Evolutionary conservation across 2,888 invertebrate genomes (phyloP).

Genomic region (Drosophila nr. medialis): DNA sequence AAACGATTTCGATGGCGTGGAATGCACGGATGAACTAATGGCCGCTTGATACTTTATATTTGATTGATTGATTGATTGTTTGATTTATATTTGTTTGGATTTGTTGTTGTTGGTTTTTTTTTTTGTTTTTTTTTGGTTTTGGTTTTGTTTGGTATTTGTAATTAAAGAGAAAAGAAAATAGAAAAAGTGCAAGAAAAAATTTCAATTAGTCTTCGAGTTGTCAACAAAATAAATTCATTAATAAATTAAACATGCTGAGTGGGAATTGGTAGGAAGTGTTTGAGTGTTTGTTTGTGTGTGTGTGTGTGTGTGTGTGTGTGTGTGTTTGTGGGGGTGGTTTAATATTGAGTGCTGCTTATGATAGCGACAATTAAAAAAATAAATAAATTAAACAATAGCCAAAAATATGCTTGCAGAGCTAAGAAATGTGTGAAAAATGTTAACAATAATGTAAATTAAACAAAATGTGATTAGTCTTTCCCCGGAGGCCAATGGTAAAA

Average conservation of each 20-base stretch:
- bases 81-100: conserved; percentile 27
- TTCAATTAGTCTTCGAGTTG: conserved; percentile 72
- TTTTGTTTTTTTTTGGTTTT: conserved; percentile 19
- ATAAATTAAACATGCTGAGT: conserved; percentile 68
- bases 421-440: conserved; percentile 34
- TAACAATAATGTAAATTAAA: conserved; percentile 41
- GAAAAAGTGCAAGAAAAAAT: conserved; percentile 78
- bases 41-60: conserved; percentile 93
- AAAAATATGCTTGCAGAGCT: conserved; percentile 53
- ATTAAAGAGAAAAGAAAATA: conserved; percentile 76
- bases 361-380: conserved; percentile 49
- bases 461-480: conserved; percentile 85
- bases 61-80: conserved; percentile 42
- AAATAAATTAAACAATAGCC: conserved; percentile 47
- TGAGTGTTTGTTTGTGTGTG: conserved; percentile 20
- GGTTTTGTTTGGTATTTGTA: conserved; percentile 41
- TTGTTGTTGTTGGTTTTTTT: conserved; percentile 22
- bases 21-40: conserved; percentile 89
- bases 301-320: conserved; percentile 15
- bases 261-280: conserved; percentile 6
- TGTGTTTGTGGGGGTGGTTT: conserved; percentile 13
- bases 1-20: conserved; percentile 89
- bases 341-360: conserved; percentile 55
- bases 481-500: conserved; percentile 84
- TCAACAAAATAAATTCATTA: conserved; percentile 64